Conservation (phyloP, 2,797 vertebrate genomes). For the Cheirogaleus major region DNA sequence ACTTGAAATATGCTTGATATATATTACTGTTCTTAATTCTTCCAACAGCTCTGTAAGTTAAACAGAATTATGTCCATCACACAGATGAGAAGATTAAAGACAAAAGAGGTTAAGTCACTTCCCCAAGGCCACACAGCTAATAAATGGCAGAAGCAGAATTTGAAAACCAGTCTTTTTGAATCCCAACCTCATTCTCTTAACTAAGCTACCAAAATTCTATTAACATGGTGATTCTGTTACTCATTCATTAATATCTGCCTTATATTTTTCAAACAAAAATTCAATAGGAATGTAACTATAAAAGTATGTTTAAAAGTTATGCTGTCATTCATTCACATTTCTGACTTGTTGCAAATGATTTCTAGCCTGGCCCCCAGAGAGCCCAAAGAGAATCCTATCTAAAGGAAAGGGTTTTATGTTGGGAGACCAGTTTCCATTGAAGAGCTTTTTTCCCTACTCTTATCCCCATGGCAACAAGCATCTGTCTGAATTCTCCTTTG, state of each 20-base stretch:
- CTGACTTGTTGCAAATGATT: constrained; percentile 17
- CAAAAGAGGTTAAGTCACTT: neutral
- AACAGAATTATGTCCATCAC: neutral
- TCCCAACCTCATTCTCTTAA: neutral
- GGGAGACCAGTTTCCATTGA: constrained; percentile 21
- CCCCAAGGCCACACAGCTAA: neutral
- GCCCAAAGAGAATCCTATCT: neutral
- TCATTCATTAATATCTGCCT: constrained; percentile 26
- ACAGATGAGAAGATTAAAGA: neutral
- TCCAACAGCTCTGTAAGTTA: neutral
- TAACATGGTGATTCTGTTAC: neutral
- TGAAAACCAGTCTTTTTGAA: neutral
- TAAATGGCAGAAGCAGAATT: neutral
- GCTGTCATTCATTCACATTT: constrained; percentile 19
- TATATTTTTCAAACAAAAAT: constrained; percentile 40
- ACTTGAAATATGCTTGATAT: neutral
- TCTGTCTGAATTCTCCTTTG: constrained; percentile 11
- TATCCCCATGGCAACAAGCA: constrained; percentile 37
- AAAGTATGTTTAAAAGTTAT: neutral
- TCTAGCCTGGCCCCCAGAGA: neutral
- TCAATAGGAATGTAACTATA: neutral
- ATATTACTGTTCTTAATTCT: neutral
- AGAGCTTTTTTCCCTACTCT: neutral
- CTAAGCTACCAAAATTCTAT: neutral
- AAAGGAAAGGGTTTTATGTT: constrained; percentile 27